Percentiles rank a stretch among this genome's conserved stretches.
Evolutionary conservation across 2,888 invertebrate genomes (phyloP).

Genomic region (Spilosoma lubricipeda): DNA sequence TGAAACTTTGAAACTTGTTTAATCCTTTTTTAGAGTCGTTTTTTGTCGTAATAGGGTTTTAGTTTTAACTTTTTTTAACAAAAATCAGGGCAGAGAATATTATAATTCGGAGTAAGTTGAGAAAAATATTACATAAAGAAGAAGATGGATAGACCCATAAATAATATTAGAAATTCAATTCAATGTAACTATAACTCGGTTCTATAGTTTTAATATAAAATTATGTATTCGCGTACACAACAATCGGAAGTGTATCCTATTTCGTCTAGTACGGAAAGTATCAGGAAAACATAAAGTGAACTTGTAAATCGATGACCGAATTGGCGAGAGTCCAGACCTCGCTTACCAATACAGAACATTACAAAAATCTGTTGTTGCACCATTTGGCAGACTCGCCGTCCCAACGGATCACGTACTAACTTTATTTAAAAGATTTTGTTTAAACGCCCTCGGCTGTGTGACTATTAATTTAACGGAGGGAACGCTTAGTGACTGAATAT

Average conservation of each 20-base stretch:
- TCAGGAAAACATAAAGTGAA: slow-evolving; percentile 77
- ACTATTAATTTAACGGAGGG: slow-evolving; percentile 74
- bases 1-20: too few relatives aligned
- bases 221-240: slow-evolving; percentile 39
- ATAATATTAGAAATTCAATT: neutral
- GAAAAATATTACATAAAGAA: neutral
- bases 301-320: slow-evolving; percentile 84
- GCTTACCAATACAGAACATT: slow-evolving; percentile 83
- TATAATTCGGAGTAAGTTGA: neutral
- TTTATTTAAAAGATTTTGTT: slow-evolving; percentile 81
- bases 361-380: slow-evolving; percentile 84
- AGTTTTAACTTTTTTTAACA: too few relatives aligned
- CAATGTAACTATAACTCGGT: neutral
- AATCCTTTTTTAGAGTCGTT: too few relatives aligned
- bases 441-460: slow-evolving; percentile 70
- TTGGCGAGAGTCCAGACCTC: slow-evolving; percentile 80
- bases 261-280: slow-evolving; percentile 69
- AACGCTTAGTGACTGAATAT: slow-evolving; percentile 65
- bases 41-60: too few relatives aligned
- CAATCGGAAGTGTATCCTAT: slow-evolving; percentile 62
- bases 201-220: slow-evolving; percentile 7
- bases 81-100: too few relatives aligned
- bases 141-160: neutral
- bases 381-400: slow-evolving; percentile 76
- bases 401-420: slow-evolving; percentile 74